phyloP scores from a whole-genome alignment of 2,888 invertebrate genomes.

The Drosophila rellima region DNA sequence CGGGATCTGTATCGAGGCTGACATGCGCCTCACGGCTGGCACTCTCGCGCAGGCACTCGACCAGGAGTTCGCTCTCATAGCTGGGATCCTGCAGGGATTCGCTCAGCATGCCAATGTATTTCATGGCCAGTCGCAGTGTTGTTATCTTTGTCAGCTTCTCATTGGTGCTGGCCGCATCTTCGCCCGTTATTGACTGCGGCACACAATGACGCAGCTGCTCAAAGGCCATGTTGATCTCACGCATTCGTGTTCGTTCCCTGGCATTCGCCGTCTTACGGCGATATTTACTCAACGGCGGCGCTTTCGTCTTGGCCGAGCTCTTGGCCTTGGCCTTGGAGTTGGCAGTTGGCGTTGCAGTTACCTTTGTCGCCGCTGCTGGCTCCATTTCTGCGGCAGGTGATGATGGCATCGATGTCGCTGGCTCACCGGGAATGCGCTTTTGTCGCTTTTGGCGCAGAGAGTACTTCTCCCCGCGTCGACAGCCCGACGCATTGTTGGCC shows the following conservation, averaged over 20 bases:
- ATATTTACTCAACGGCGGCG: constrained; percentile 94
- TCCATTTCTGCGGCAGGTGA: constrained; percentile 5
- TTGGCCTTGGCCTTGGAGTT: constrained; percentile 29
- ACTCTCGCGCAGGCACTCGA: constrained; percentile 77
- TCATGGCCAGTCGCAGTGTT: constrained; percentile 94
- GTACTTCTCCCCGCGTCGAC: constrained; percentile 87
- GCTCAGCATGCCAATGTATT: constrained; percentile 93
- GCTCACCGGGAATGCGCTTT: constrained; percentile 74
- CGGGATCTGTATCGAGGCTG: constrained; percentile 46
- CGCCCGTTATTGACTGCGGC: constrained; percentile 86
- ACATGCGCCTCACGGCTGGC: constrained; percentile 51
- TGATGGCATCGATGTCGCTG: not conserved
- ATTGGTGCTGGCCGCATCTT: constrained; percentile 87
- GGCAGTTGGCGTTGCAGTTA: constrained; percentile 23
- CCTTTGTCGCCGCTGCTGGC: constrained; percentile 7
- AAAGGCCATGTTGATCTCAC: constrained; percentile 95
- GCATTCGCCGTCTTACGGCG: constrained; percentile 96
- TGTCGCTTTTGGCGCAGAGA: constrained; percentile 89
- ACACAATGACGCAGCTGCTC: constrained; percentile 92
- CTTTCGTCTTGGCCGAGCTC: constrained; percentile 87
- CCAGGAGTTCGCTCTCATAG: constrained; percentile 80
- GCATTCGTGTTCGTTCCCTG: constrained; percentile 94
- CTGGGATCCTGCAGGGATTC: constrained; percentile 87
- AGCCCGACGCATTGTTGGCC: constrained; percentile 24
- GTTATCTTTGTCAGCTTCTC: constrained; percentile 96